Evolutionary conservation across 2,113 vertebrate genomes (phyloP), one percentile per base, ranked within the genome.

Genomic region (Pristiophorus japonicus): DNA sequence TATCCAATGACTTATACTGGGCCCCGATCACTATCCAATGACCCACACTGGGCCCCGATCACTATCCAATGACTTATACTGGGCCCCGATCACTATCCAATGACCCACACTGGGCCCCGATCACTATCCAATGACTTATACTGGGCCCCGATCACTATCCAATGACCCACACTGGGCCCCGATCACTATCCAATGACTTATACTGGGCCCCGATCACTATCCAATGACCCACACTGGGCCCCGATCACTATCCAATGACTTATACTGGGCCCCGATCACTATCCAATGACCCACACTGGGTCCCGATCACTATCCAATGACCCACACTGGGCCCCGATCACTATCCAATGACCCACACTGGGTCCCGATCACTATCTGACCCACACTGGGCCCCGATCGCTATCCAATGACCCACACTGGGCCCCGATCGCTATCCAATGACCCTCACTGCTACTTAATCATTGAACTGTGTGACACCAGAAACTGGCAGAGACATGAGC

Each of bases 101-200:
- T 42, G 75, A 81, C n/a, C n/a, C 3, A 81, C 24, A 70, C 18
- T n/a, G 75, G 14, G n/a, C n/a, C 96, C 97, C 97, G 97, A 97
- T 97, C 97, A 97, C 97, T 92, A 88, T 90, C n/a, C 75, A 18
- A 5, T 42, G 75, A 81, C n/a, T 14, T 0, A 81, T 5, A 70
- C 18, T n/a, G 75, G 14, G n/a, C n/a, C 96, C 97, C 97, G 97
- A 97, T 97, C 97, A 97, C 97, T 92, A 88, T 90, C n/a, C 75
- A 18, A 5, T 42, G 75, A 81, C n/a, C n/a, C 3, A 81, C 24
- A 70, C 18, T n/a, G 75, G 14, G n/a, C n/a, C 96, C 97, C 97
- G 97, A 97, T 97, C 97, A 97, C 97, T 92, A 88, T 90, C n/a
- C 75, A 18, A 5, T 42, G 75, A 81, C n/a, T 14, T 0, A 81